A percentile compares a stretch with the other conserved stretches of the same genome.
phyloP scores from a whole-genome alignment of 1,140 invertebrate genomes.

The Gryon sp. region DNA sequence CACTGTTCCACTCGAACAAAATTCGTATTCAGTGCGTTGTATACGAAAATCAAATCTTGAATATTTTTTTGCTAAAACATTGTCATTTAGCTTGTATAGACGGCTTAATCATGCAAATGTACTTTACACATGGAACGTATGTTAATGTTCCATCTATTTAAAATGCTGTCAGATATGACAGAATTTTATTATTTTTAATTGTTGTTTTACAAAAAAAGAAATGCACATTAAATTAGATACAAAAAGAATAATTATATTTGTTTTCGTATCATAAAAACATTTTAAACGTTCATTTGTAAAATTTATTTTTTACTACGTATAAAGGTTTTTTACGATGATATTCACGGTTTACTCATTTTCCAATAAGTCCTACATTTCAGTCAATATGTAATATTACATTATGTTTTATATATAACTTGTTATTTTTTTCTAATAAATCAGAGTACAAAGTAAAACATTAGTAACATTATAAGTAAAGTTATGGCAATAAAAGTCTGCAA shows the following conservation, averaged over 20 bases:
- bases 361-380: neutral
- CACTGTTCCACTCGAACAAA: too few species aligned
- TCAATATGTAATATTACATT: slow-evolving; percentile 1
- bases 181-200: too few species aligned
- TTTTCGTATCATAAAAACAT: neutral
- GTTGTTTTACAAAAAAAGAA: too few species aligned
- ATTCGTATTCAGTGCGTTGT: neutral
- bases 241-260: too few species aligned
- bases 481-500: slow-evolving; percentile 26
- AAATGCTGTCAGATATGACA: slow-evolving; percentile 19
- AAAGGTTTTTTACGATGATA: neutral
- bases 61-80: neutral
- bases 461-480: neutral
- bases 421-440: neutral
- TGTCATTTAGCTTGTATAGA: slow-evolving; percentile 1
- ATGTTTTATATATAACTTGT: neutral
- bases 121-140: slow-evolving; percentile 8
- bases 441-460: slow-evolving; percentile 11
- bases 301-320: neutral
- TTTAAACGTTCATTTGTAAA: slow-evolving; percentile 5
- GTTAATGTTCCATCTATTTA: slow-evolving; percentile 15
- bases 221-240: too few species aligned
- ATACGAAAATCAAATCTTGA: neutral
- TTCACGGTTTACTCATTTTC: neutral
- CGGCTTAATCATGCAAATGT: slow-evolving; percentile 14